Evolutionary conservation across 2,797 vertebrate species (phyloP), one percentile per base, ranked within the genome.

Genomic region (Podargus strigoides): DNA sequence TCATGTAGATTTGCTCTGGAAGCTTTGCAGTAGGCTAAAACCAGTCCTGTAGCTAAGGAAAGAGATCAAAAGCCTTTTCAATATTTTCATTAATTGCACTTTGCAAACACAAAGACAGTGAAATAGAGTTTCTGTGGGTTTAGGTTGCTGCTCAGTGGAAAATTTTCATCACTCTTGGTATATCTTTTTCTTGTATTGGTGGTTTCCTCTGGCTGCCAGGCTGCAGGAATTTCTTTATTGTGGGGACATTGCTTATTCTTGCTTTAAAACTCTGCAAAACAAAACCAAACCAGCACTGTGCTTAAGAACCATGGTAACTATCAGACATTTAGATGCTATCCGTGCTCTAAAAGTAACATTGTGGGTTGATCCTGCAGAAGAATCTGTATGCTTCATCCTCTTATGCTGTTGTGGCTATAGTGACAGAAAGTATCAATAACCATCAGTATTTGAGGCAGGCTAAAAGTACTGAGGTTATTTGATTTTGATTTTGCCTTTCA

Each of bases 151-250:
- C 52, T 92, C 59, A 22, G 36, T 46, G 0, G 75, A 99, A 97
- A 55, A 98, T 94, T 19, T 91, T 94, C 34, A 55, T 87, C n/a
- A 97, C 92, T 3, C 89, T 97, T 12, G 96, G 78, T 4, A 96
- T 0, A 1, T 98, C 98, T 3, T 19, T 73, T 3, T 97, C 96
- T 37, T 98, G 98, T 0, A 96, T 66, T 16, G 47, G 97, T 0
- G 91, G 94, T 92, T 98, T 99, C 84, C 98, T 98, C 90, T 98
- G 97, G 95, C 99, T 99, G 64, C 98, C 98, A 10, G 98, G 98
- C 94, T 98, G 95, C 85, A 99, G 95, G 95, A 99, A 99, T 91
- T 96, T 98, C 56, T 94, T 96, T 94, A 99, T 98, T 34, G 97
- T 97, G 3, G 98, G 98, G 12, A 98, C 93, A 22, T 42, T 90